phyloP scores from a whole-genome alignment of 1,140 invertebrate genomes.

The Aphelenchoides fujianensis region DNA sequence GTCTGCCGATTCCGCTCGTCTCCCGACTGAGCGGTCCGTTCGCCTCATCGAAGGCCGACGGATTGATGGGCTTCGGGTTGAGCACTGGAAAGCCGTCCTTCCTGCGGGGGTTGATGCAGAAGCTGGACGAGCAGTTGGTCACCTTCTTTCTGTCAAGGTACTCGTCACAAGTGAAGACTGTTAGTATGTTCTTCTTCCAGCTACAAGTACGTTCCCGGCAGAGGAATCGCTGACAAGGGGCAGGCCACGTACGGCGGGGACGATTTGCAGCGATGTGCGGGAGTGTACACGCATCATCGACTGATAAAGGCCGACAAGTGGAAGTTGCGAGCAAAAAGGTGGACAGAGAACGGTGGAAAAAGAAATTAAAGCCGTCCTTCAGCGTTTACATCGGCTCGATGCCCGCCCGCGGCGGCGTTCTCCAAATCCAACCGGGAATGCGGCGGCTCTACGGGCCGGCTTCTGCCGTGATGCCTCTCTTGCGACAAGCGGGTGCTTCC shows the following conservation, averaged over 20 bases:
- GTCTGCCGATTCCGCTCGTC: neutral
- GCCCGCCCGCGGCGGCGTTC: neutral
- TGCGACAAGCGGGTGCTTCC: neutral
- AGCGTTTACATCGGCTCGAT: neutral
- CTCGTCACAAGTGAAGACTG: too few species aligned
- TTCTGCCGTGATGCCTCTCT: neutral
- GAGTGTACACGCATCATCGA: neutral
- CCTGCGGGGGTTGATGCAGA: neutral
- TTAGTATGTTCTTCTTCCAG: too few species aligned
- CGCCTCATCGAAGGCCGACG: neutral
- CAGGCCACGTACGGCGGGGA: neutral
- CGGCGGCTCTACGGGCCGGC: neutral
- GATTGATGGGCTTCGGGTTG: neutral
- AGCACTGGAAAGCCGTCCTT: neutral
- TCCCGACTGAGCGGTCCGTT: neutral
- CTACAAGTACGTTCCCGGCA: neutral
- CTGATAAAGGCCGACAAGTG: neutral
- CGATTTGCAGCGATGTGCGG: neutral
- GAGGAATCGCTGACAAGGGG: neutral
- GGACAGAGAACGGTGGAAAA: neutral
- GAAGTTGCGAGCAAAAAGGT: neutral
- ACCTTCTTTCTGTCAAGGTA: neutral
- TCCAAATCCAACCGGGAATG: neutral
- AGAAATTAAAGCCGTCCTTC: neutral
- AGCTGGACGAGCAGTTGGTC: neutral